Evolutionary conservation across 2,797 vertebrate genomes (phyloP), one percentile per base, ranked within the genome.

Genomic region (Galaxias olidus): DNA sequence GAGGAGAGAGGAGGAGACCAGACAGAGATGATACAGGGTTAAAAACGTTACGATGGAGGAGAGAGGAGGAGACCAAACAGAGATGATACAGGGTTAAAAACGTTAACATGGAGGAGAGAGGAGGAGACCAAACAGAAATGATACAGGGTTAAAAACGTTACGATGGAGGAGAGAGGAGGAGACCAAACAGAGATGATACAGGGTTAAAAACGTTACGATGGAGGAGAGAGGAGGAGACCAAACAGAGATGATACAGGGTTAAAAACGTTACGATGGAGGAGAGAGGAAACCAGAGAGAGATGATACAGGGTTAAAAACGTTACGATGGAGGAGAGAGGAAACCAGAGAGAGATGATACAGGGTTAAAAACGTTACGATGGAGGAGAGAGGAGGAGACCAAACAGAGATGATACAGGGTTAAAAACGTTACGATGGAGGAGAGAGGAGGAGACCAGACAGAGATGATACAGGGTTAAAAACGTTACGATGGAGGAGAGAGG

Each of bases 291-390:
- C 14, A 51, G 49, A 4, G n/a, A 30, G 30, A 43, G 40, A 52
- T 69, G 18, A 50, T 45, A 45, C 44, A 60, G 66, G 74, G 62
- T 41, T 20, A 51, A 30, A 30, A 6, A 42, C 65, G 68, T 61
- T 59, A 10, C 48, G 56, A 53, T 41, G 61, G 15, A 12, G 51
- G 20, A 43, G 15, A 68, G 56, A 73, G 53, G 45, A 50, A 62
- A 8, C 58, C 45, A 67, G 41, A 46, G 1, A 68, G 4, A 70
- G 65, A 62, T 45, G 44, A 57, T 58, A 18, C 9, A 11, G 19
- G 74, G 66, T 51, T 15, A 62, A 61, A 15, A 52, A 56, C n/a
- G n/a, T n/a, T n/a, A n/a, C n/a, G 63, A 75, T 54, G 20, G 58
- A 40, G 56, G 50, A 45, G 58, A 65, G 56, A 65, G 63, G 48